A percentile compares a stretch with the other conserved stretches of the same genome.
These are phyloP conservation scores for Ichneumoninae sp. DNA, from an alignment of 2,888 invertebrate species.

Conservation along the genomic window DNA sequence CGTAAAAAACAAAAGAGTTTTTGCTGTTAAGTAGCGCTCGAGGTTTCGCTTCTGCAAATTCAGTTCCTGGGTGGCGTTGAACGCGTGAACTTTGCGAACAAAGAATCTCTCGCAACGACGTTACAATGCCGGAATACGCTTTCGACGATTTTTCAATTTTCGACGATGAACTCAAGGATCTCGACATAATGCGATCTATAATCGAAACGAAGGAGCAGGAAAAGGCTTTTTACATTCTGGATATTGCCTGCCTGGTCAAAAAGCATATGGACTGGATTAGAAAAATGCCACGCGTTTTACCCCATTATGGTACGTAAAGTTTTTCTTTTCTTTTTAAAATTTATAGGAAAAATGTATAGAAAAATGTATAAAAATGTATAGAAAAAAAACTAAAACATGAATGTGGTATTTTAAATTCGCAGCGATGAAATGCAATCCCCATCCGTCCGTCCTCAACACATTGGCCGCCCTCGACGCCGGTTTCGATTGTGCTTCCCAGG, in stretches of 20 bases:
- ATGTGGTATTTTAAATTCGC: slow-evolving; percentile 60
- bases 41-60: not conserved
- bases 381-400: no score
- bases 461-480: slow-evolving; percentile 86
- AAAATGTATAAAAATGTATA: not conserved
- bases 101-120: not conserved
- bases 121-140: slow-evolving; percentile 52
- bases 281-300: slow-evolving; percentile 79
- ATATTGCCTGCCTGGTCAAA: slow-evolving; percentile 75
- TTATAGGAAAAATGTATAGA: no score
- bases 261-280: slow-evolving; percentile 79
- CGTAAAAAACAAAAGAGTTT: no score
- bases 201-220: slow-evolving; percentile 72
- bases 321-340: slow-evolving; percentile 11
- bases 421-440: slow-evolving; percentile 88
- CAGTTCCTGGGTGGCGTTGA: not conserved
- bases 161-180: slow-evolving; percentile 71
- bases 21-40: no score
- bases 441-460: slow-evolving; percentile 82
- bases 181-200: slow-evolving; percentile 74
- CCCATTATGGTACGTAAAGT: slow-evolving; percentile 77
- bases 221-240: slow-evolving; percentile 78
- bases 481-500: slow-evolving; percentile 88
- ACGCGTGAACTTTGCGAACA: not conserved
- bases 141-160: slow-evolving; percentile 73